A percentile compares a stretch with the other conserved stretches of the same genome.
Conservation (phyloP, 2,797 vertebrate genomes). For the Fistularia tabacaria region DNA sequence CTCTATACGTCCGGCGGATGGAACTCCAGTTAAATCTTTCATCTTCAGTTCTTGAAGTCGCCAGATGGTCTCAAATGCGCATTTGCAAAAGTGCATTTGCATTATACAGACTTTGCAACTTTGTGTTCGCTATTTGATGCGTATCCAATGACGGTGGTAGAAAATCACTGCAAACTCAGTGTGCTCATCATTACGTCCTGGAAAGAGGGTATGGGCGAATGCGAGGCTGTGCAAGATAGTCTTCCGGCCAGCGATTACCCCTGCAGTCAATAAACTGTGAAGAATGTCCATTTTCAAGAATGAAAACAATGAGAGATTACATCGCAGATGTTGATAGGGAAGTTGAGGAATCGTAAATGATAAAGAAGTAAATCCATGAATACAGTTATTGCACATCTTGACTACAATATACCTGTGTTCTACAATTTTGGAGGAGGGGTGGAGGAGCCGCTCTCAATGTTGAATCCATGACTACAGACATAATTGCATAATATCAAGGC, state of each 20-base stretch:
- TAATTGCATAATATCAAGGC: too few relatives aligned
- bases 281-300: neutral
- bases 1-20: conserved; percentile 33
- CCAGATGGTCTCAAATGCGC: conserved; percentile 71
- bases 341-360: too few relatives aligned
- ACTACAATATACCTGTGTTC: too few relatives aligned
- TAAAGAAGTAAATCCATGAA: too few relatives aligned
- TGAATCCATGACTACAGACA: too few relatives aligned
- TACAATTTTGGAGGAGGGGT: too few relatives aligned
- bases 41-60: conserved; percentile 53
- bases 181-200: conserved; percentile 8
- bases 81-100: conserved; percentile 57
- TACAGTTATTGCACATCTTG: too few relatives aligned
- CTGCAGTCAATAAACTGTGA: neutral
- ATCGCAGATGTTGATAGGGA: too few relatives aligned
- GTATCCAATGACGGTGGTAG: conserved; percentile 30
- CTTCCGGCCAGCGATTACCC: neutral
- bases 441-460: too few relatives aligned
- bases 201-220: conserved; percentile 9
- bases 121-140: conserved; percentile 49
- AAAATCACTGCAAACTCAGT: conserved; percentile 7
- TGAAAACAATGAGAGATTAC: too few relatives aligned
- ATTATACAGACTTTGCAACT: conserved; percentile 48
- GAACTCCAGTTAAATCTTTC: conserved; percentile 48
- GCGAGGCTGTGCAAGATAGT: too few relatives aligned